Conservation (phyloP, 2,888 invertebrate genomes). For the Venusia cambrica region DNA sequence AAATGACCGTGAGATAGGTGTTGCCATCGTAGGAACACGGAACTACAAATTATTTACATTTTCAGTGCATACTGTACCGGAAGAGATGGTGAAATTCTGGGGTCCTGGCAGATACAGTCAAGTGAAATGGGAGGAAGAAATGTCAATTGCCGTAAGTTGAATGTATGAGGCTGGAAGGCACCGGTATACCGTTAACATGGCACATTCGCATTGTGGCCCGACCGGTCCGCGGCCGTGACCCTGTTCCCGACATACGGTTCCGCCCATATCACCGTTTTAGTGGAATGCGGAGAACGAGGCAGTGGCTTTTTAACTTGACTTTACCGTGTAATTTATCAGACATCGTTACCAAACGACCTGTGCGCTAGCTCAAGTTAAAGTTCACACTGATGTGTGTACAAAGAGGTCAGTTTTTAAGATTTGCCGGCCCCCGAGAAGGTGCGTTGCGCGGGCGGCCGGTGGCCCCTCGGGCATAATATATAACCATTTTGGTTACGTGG, state of each 20-base stretch:
- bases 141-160: conserved; percentile 83
- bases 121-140: conserved; percentile 50
- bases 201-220: conserved; percentile 54
- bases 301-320: conserved; percentile 41
- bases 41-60: too few species aligned
- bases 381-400: conserved; percentile 16
- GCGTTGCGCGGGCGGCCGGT: conserved; percentile 31
- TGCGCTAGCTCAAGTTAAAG: too few species aligned
- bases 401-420: conserved; percentile 13
- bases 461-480: conserved; percentile 26
- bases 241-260: conserved; percentile 64
- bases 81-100: conserved; percentile 79
- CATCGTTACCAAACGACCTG: conserved; percentile 7
- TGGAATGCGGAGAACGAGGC: conserved; percentile 65
- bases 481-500: conserved; percentile 37
- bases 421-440: conserved; percentile 25
- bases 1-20: too few species aligned
- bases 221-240: conserved; percentile 74
- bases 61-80: conserved; percentile 82
- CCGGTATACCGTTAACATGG: conserved; percentile 50
- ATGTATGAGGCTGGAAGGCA: conserved; percentile 32
- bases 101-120: conserved; percentile 70
- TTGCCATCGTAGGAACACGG: too few species aligned
- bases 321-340: conserved; percentile 39
- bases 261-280: conserved; percentile 49